These are phyloP conservation scores for Mormyrus iriodes DNA, from an alignment of 2,113 vertebrate species.

Conservation along the genomic window DNA sequence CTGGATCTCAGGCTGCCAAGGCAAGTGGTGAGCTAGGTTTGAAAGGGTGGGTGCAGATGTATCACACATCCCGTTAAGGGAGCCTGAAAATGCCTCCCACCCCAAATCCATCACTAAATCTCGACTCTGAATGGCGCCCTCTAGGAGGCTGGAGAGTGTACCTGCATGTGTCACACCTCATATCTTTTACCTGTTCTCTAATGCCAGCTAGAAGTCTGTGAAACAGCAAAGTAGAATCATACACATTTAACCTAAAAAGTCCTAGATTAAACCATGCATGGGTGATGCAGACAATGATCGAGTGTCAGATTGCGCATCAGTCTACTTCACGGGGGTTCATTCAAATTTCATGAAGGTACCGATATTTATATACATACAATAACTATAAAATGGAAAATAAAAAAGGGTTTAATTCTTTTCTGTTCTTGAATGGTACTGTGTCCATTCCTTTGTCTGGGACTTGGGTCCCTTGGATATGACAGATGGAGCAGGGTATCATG, in stretches of 20 bases:
- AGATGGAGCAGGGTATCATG: slow-evolving; percentile 19
- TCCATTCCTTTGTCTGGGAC: slow-evolving; percentile 50
- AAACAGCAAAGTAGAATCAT: slow-evolving; percentile 11
- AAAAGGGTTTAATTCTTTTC: slow-evolving; percentile 38
- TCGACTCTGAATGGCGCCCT: not conserved
- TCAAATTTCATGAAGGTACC: slow-evolving; percentile 26
- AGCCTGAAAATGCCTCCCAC: not conserved
- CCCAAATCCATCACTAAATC: not conserved
- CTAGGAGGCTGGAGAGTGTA: not conserved
- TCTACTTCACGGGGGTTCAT: slow-evolving; percentile 16
- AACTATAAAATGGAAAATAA: slow-evolving; percentile 53
- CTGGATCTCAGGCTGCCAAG: not conserved
- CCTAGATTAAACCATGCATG: slow-evolving; percentile 37
- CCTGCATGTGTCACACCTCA: slow-evolving; percentile 22
- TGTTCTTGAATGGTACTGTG: slow-evolving; percentile 46
- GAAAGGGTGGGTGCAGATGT: not conserved
- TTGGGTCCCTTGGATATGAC: slow-evolving; percentile 25
- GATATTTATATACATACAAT: slow-evolving; percentile 39
- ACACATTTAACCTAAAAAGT: slow-evolving; percentile 29
- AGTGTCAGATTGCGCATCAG: slow-evolving; percentile 3
- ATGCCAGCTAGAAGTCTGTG: not conserved
- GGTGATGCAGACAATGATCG: not conserved
- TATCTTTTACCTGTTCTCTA: slow-evolving; percentile 11
- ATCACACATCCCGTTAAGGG: not conserved
- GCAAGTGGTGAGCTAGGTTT: not conserved